Evolutionary conservation across 35 echinoderm and acorn worm genomes (phyloP).

Genomic region (Amphiura filiformis): DNA sequence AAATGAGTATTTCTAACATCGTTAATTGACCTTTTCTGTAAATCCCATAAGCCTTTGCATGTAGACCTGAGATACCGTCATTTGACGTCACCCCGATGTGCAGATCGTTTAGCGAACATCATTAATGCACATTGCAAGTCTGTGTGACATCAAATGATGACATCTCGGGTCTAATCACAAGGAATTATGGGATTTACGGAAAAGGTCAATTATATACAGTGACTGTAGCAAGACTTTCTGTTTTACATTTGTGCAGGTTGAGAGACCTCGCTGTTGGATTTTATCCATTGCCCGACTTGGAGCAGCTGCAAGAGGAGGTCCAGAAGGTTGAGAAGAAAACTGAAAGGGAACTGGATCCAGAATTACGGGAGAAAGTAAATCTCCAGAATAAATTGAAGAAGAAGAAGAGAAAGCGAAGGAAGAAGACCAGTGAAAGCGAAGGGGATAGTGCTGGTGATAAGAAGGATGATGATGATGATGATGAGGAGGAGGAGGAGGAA

Average conservation of each 20-base stretch:
- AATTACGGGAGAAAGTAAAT: slow-evolving; percentile 3
- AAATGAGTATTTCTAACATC: no score
- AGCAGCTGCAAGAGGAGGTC: slow-evolving; percentile 22
- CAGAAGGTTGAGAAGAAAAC: background rate
- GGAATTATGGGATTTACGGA: no score
- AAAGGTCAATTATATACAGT: no score
- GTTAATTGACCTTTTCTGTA: no score
- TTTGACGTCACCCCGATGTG: no score
- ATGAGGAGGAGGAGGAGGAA: slow-evolving; percentile 32
- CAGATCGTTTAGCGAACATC: no score
- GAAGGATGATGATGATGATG: background rate
- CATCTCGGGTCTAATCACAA: no score
- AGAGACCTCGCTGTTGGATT: slow-evolving; percentile 45
- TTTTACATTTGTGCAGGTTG: slow-evolving; percentile 56
- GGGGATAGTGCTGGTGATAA: background rate
- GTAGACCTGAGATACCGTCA: no score
- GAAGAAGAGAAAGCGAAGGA: background rate
- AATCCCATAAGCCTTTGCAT: no score
- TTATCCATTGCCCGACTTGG: slow-evolving; percentile 45
- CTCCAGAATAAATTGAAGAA: slow-evolving; percentile 15
- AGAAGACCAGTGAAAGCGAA: background rate
- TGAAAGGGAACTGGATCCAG: background rate
- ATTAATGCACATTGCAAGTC: no score
- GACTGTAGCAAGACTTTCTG: no score
- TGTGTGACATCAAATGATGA: no score